Percentiles rank a stretch among this genome's conserved stretches.
phyloP scores from a whole-genome alignment of 2,113 vertebrate genomes.

The Parus major region DNA sequence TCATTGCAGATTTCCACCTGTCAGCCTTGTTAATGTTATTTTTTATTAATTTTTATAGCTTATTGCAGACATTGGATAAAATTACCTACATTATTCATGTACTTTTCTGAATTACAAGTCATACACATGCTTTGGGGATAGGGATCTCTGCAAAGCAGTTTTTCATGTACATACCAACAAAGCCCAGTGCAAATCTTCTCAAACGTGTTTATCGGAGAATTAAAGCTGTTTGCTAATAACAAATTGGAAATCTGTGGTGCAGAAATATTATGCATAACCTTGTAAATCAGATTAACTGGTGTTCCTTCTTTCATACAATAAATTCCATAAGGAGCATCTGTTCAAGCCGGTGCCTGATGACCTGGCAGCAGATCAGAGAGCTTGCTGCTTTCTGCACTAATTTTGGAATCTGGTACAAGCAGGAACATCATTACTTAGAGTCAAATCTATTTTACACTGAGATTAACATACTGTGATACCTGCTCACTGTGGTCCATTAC shows the following conservation, averaged over 20 bases:
- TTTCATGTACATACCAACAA: not conserved
- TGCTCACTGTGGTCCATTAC: slow-evolving; percentile 24
- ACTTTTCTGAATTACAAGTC: not conserved
- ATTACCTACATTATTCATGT: slow-evolving; percentile 1
- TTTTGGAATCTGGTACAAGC: slow-evolving; percentile 44
- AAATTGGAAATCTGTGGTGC: slow-evolving; percentile 35
- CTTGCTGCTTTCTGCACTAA: slow-evolving; percentile 25
- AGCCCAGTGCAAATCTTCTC: not conserved
- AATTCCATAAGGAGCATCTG: slow-evolving; percentile 51
- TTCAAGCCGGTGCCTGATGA: slow-evolving; percentile 32
- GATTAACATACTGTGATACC: slow-evolving; percentile 40
- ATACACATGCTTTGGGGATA: not conserved
- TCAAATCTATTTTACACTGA: slow-evolving; percentile 48
- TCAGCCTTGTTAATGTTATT: not conserved
- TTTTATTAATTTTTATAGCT: not conserved
- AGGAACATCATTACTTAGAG: slow-evolving; percentile 40
- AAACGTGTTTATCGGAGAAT: not conserved
- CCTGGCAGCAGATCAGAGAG: slow-evolving; percentile 53
- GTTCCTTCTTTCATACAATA: slow-evolving; percentile 32
- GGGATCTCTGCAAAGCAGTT: not conserved
- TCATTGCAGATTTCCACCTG: not conserved
- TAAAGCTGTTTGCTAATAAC: slow-evolving; percentile 35
- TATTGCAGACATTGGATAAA: not conserved
- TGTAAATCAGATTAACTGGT: slow-evolving; percentile 62
- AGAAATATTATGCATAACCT: slow-evolving; percentile 50